Conservation (phyloP, 2,113 vertebrate species). For the Orientallactaga bullata region DNA sequence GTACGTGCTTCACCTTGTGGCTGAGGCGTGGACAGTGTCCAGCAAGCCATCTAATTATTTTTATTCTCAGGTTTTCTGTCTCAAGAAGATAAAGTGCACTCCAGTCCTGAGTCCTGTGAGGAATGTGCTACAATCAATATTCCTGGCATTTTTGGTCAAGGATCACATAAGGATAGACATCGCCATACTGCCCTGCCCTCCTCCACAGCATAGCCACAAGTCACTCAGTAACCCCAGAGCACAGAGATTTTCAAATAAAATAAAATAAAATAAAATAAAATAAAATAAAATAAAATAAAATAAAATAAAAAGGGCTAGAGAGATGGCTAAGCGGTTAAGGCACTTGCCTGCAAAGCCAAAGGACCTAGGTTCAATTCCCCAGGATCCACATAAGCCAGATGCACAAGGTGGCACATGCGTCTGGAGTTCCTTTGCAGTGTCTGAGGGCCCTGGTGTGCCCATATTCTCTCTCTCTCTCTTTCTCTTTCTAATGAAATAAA, state of each 20-base stretch:
- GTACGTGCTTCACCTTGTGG: neutral
- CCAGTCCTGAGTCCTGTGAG: neutral
- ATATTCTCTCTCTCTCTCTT: too few relatives aligned
- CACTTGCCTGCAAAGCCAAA: too few relatives aligned
- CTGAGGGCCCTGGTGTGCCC: too few relatives aligned
- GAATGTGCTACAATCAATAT: neutral
- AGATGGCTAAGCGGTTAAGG: too few relatives aligned
- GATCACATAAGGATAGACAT: neutral
- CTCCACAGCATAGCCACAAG: neutral
- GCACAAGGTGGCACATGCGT: too few relatives aligned
- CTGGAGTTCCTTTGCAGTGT: too few relatives aligned
- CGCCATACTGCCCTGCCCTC: neutral
- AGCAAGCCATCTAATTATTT: neutral
- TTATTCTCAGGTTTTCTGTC: slow-evolving; percentile 30
- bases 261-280: too few relatives aligned
- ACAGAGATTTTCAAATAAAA: neutral
- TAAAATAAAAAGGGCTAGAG: too few relatives aligned
- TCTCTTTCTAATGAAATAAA: too few relatives aligned
- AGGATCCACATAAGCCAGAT: too few relatives aligned
- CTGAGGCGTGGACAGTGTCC: neutral
- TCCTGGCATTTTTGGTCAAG: neutral
- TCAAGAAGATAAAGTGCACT: neutral
- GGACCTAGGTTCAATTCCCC: too few relatives aligned
- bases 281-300: too few relatives aligned
- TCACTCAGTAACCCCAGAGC: neutral